These are phyloP conservation scores for Drosophila seguyi DNA, from an alignment of 1,140 invertebrate genomes.

Conservation along the genomic window DNA sequence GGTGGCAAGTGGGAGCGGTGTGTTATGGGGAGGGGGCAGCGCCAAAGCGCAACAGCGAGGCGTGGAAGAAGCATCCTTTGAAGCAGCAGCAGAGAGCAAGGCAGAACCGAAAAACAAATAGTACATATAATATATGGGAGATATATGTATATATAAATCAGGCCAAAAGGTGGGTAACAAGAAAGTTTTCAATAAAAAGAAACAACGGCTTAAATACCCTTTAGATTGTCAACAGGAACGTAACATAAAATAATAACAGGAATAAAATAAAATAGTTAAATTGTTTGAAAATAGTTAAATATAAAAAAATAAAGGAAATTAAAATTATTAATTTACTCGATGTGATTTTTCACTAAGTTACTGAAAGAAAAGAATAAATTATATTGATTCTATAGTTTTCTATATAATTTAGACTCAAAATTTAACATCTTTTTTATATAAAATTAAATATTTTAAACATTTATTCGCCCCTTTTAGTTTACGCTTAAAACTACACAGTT, in stretches of 20 bases:
- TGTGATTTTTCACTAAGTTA: too few species aligned
- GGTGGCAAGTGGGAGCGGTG: neutral
- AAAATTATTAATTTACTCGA: too few species aligned
- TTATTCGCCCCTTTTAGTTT: too few species aligned
- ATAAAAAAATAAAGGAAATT: too few species aligned
- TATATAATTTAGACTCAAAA: too few species aligned
- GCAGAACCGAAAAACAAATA: conserved; percentile 7
- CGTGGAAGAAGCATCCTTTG: conserved; percentile 25
- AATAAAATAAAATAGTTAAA: neutral
- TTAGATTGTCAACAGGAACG: neutral
- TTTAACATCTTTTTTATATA: too few species aligned
- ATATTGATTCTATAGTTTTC: too few species aligned
- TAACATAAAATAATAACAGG: neutral
- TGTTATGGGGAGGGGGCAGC: conserved; percentile 9
- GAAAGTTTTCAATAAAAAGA: neutral
- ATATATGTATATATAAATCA: neutral
- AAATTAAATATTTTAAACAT: too few species aligned
- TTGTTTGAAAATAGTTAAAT: neutral
- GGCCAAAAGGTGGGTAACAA: neutral
- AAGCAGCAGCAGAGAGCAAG: conserved; percentile 21
- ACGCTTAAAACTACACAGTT: too few species aligned
- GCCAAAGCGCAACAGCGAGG: conserved; percentile 56
- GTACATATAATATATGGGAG: neutral
- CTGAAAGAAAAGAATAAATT: too few species aligned
- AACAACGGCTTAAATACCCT: neutral